Evolutionary conservation across 2,113 vertebrate genomes (phyloP).

Genomic region (Hydrochoerus hydrochaeris): DNA sequence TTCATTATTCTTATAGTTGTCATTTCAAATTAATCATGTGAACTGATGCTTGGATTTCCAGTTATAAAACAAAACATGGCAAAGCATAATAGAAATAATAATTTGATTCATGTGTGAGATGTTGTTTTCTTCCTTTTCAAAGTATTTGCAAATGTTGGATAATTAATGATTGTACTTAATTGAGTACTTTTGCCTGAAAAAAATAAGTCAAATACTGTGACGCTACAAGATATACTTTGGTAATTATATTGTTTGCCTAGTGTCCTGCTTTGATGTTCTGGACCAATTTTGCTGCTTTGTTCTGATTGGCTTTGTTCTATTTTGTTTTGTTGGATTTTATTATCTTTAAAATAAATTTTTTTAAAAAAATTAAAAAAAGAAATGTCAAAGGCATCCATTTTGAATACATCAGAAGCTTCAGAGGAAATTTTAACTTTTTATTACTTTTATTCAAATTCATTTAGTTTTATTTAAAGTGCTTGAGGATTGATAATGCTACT

Average conservation of each 20-base stretch:
- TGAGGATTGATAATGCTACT: background rate
- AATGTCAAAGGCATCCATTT: constrained; percentile 5
- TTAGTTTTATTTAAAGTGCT: background rate
- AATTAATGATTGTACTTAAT: constrained; percentile 53
- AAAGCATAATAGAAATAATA: constrained; percentile 20
- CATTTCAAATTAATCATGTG: constrained; percentile 24
- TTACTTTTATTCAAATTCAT: background rate
- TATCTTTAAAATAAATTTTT: too few relatives aligned
- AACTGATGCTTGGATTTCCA: constrained; percentile 39
- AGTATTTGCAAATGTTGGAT: constrained; percentile 40
- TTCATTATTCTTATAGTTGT: constrained; percentile 25
- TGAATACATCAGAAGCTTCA: constrained; percentile 39
- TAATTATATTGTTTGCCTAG: too few relatives aligned
- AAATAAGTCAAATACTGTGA: background rate
- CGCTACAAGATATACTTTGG: too few relatives aligned
- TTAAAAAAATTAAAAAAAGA: background rate
- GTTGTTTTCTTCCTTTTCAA: constrained; percentile 47
- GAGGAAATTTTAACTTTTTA: background rate
- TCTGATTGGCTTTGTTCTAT: too few relatives aligned
- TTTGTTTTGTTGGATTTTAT: too few relatives aligned
- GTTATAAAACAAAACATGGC: background rate
- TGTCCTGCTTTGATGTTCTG: too few relatives aligned
- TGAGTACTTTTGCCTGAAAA: background rate
- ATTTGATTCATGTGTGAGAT: background rate
- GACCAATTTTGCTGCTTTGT: too few relatives aligned